Evolutionary conservation across 2,113 vertebrate genomes (phyloP).

Genomic region (Prinia subflava): DNA sequence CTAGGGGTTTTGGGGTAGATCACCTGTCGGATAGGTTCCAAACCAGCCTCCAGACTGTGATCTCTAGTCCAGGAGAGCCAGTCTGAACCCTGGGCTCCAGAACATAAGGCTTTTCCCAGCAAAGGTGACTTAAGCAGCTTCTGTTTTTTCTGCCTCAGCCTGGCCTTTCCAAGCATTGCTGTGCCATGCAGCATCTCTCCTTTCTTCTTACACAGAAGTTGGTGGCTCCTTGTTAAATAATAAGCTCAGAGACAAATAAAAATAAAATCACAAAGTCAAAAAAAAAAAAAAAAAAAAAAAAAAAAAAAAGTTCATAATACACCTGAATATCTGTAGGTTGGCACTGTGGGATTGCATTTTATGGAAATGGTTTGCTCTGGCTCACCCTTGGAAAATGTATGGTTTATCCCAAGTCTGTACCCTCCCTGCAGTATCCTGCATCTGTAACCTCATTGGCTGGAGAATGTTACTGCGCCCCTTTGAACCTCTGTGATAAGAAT

Average conservation of each 20-base stretch:
- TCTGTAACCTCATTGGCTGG: too few relatives aligned
- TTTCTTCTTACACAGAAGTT: neutral
- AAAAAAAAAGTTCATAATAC: neutral
- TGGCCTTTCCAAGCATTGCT: fast-evolving
- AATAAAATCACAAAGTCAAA: neutral
- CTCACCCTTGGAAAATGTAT: too few relatives aligned
- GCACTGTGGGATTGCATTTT: too few relatives aligned
- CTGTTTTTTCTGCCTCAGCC: neutral
- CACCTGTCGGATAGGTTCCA: neutral
- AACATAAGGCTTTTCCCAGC: neutral
- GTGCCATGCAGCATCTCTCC: neutral
- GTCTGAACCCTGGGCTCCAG: neutral
- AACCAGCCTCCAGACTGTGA: neutral
- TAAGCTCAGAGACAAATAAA: neutral
- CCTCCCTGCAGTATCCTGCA: too few relatives aligned
- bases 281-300: neutral
- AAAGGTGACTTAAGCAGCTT: neutral
- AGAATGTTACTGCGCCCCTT: too few relatives aligned
- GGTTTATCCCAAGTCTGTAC: too few relatives aligned
- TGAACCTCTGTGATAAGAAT: too few relatives aligned
- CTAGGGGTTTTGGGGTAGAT: neutral
- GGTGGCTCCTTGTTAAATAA: neutral
- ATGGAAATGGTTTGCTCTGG: too few relatives aligned
- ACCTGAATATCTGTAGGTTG: neutral
- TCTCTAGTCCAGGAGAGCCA: neutral